phyloP scores from a whole-genome alignment of 2,888 invertebrate genomes.

The Masnerella sp. region DNA sequence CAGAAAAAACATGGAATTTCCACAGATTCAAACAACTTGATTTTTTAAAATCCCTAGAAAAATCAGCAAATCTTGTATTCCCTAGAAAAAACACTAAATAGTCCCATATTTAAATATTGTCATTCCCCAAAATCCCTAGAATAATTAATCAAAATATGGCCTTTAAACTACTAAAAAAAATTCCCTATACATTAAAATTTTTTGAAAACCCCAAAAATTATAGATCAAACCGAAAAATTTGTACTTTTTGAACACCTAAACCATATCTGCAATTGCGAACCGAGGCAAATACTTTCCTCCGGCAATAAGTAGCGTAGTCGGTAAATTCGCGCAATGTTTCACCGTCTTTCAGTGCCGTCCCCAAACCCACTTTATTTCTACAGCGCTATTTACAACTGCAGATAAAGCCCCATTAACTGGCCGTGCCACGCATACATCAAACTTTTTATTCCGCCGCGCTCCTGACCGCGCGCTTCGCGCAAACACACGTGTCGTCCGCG shows the following conservation, averaged over 20 bases:
- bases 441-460: conserved; percentile 46
- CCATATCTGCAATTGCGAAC: conserved; percentile 19
- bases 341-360: conserved; percentile 42
- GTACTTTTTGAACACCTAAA: conserved; percentile 3
- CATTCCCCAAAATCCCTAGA: no score
- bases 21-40: no score
- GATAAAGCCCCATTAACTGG: conserved; percentile 54
- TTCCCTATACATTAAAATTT: no score
- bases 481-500: background rate
- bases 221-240: background rate
- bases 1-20: no score
- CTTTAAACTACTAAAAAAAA: no score
- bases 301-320: conserved; percentile 35
- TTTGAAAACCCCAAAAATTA: background rate
- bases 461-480: conserved; percentile 27
- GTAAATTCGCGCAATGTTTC: conserved; percentile 49
- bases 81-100: no score
- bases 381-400: conserved; percentile 54
- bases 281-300: conserved; percentile 19
- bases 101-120: no score
- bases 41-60: no score
- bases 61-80: no score
- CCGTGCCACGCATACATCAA: conserved; percentile 47
- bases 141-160: no score
- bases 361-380: conserved; percentile 41